Base-by-base conservation (phyloP, 1,140 invertebrate genomes). In the Dendroctonus ponderosae region DNA sequence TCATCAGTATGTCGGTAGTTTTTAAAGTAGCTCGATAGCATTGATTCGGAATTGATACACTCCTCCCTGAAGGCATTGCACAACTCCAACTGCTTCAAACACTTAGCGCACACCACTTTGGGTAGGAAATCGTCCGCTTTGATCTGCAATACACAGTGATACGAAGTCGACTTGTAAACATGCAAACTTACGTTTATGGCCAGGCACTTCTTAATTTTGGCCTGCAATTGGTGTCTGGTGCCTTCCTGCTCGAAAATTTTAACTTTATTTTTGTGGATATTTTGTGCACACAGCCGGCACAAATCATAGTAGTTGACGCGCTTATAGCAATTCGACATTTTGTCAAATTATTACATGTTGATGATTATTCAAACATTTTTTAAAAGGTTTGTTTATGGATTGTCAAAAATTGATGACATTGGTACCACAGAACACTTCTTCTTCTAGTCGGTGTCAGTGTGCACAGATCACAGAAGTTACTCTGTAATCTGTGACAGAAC, bases 301-400 rank as follows among this genome's bases (percentile, higher is more conserved):
- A 89, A 78, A 79, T 89, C 87, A 73, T 87, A 87, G 75, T 86
- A 89, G 77, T 87, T 88, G 7, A 88, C 87, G 68, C 84, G 82
- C 66, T 84, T 83, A 72, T 88, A 86, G 72, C 83, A 86, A 50
- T 46, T 85, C 59, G 85, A 82, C 85, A 87, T 87, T 63, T 62
- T 62, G 50, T 48, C 6, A 26, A 60, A 60, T 26, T 26, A 48
- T 60, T 49, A 60, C 57, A 49, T 60, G 49, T 60, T 49, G 48
- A 49, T 49, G 6, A 38, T 49, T 5, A 60, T 46, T 60, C 39
- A 60, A 46, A 48, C 48, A 44, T 42, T 60, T 41, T 48, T 60
- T 48, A 60, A 37, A 60, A 60, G 48, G 12, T 49, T 60, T 48
- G 54, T 57, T 57, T 57, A 57, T 57, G 54, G 43, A 14, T 12